Conservation (phyloP, 2,888 invertebrate genomes). For the Caenorhabditis plicata region DNA sequence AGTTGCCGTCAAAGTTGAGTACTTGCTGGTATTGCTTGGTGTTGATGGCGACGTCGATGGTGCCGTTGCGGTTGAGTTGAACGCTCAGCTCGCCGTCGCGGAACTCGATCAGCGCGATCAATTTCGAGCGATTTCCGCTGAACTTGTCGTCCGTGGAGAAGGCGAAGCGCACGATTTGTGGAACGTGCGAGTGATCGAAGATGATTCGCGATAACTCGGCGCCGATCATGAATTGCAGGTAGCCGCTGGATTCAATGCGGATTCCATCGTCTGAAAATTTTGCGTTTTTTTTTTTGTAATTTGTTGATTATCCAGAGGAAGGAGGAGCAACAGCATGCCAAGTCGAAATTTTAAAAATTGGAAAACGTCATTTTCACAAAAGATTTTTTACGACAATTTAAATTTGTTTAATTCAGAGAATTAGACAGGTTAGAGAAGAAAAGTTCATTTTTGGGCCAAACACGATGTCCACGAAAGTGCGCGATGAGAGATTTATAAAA, state of each 20-base stretch:
- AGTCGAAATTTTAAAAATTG: too few relatives aligned
- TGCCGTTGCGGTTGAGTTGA: slow-evolving; percentile 47
- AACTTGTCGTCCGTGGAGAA: slow-evolving; percentile 26
- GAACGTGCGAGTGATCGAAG: slow-evolving; percentile 8
- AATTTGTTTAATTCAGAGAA: too few relatives aligned
- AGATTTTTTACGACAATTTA: too few relatives aligned
- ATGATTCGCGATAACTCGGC: slow-evolving; percentile 26
- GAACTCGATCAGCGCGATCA: slow-evolving; percentile 14
- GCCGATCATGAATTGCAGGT: slow-evolving; percentile 45
- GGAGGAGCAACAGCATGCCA: too few relatives aligned
- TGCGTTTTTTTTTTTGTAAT: too few relatives aligned
- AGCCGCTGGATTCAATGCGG: slow-evolving; percentile 29
- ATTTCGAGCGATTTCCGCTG: too few relatives aligned
- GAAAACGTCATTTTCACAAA: too few relatives aligned
- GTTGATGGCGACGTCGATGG: slow-evolving; percentile 43
- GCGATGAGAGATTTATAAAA: too few relatives aligned
- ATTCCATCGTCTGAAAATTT: slow-evolving; percentile 42
- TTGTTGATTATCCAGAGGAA: too few relatives aligned
- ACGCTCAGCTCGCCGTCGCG: slow-evolving; percentile 24
- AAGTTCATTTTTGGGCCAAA: too few relatives aligned
- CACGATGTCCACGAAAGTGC: too few relatives aligned
- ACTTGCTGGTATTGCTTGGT: slow-evolving; percentile 34
- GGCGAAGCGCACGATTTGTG: slow-evolving; percentile 52
- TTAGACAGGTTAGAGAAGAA: too few relatives aligned
- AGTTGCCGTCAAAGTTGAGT: slow-evolving; percentile 47